These are phyloP conservation scores for Apis mellifera DNA, from an alignment of 1,140 invertebrate genomes.

Conservation along the genomic window DNA sequence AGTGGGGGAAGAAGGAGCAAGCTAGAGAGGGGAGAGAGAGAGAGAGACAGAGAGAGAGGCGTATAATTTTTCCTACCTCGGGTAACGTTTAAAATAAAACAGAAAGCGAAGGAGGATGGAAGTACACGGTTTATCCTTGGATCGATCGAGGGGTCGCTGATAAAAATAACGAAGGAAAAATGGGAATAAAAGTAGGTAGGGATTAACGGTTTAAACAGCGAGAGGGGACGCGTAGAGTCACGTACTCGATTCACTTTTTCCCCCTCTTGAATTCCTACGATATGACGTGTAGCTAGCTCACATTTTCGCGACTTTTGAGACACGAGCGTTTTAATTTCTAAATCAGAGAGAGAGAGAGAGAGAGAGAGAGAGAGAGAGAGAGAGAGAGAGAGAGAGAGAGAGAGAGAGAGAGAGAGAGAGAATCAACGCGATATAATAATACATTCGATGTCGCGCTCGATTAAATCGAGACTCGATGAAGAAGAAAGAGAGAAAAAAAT, in stretches of 20 bases:
- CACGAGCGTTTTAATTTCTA: background rate
- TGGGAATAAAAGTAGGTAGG: background rate
- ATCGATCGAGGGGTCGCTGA: no score
- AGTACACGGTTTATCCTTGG: background rate
- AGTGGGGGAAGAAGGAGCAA: no score
- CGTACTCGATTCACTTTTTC: no score
- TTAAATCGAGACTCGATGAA: conserved; percentile 1
- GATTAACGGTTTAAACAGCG: no score
- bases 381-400: no score
- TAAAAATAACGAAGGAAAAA: background rate
- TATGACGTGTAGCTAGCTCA: no score
- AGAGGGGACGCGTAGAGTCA: no score
- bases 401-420: no score
- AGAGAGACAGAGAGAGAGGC: conserved; percentile 35
- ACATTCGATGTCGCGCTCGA: conserved; percentile 13
- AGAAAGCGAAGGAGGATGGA: conserved; percentile 30
- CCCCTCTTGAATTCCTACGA: no score
- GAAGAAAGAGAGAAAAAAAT: background rate
- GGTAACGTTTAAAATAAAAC: conserved; percentile 54
- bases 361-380: no score
- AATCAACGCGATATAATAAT: background rate
- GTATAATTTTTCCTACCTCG: conserved; percentile 61
- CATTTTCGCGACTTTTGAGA: no score
- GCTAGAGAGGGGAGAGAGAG: conserved; percentile 3
- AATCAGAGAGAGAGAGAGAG: no score